Conservation (phyloP, 2,888 invertebrate species). For the Drosophila melanocephala region DNA sequence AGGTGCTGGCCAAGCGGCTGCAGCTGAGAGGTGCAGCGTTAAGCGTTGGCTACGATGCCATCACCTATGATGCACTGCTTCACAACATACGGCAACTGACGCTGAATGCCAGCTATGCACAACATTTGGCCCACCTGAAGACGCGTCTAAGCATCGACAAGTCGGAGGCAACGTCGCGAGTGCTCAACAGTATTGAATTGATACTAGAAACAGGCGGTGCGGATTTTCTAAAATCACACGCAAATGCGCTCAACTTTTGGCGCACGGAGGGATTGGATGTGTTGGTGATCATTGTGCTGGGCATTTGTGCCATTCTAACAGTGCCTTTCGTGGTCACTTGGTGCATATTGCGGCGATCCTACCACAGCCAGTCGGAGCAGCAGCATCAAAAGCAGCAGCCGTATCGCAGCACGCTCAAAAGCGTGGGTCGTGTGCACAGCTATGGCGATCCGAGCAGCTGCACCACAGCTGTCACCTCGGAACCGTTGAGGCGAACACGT, state of each 20-base stretch:
- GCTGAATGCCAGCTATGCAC: constrained; percentile 77
- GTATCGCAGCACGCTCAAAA: constrained; percentile 52
- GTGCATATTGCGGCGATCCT: constrained; percentile 81
- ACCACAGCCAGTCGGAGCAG: constrained; percentile 67
- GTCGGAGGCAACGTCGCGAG: constrained; percentile 72
- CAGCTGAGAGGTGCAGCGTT: constrained; percentile 85
- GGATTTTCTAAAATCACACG: constrained; percentile 82
- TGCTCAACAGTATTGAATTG: constrained; percentile 83
- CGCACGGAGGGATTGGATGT: constrained; percentile 83
- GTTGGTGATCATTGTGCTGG: constrained; percentile 79
- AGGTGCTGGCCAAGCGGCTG: constrained; percentile 85
- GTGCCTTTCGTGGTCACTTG: constrained; percentile 84
- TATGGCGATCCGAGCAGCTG: constrained; percentile 55
- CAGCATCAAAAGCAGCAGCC: constrained; percentile 41
- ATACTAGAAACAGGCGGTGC: constrained; percentile 82
- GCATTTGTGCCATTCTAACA: constrained; percentile 80
- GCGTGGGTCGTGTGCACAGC: constrained; percentile 60
- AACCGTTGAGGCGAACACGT: constrained; percentile 60
- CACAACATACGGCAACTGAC: constrained; percentile 84
- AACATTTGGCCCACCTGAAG: constrained; percentile 59
- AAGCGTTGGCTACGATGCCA: constrained; percentile 81
- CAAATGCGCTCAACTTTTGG: constrained; percentile 82
- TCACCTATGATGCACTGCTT: constrained; percentile 84
- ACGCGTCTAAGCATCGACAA: constrained; percentile 65
- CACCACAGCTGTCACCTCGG: constrained; percentile 28